Percentiles rank a stretch among this genome's conserved stretches.
Conservation (phyloP, 2,113 vertebrate species). For the Neotragus moschatus region DNA sequence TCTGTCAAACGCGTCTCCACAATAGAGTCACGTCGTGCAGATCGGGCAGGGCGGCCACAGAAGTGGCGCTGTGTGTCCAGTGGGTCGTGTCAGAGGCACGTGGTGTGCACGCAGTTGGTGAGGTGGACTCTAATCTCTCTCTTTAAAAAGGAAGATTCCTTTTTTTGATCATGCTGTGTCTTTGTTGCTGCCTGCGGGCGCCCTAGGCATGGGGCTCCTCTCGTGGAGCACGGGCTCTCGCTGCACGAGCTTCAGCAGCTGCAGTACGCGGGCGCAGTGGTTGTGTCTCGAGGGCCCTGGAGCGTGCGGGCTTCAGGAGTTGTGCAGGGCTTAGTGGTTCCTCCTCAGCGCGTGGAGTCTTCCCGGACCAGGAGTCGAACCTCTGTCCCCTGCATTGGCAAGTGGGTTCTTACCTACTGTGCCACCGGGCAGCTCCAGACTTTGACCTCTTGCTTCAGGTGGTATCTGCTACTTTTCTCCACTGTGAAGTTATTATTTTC, state of each 20-base stretch:
- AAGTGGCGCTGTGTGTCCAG: neutral
- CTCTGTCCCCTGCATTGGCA: neutral
- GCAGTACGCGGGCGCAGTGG: neutral
- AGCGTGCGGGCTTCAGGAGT: fast-evolving
- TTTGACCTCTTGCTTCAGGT: neutral
- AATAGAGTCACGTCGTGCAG: neutral
- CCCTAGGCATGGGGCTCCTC: fast-evolving
- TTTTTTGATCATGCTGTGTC: fast-evolving
- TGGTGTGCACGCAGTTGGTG: neutral
- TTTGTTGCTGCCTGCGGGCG: neutral
- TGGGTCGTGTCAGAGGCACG: neutral
- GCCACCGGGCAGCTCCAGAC: neutral
- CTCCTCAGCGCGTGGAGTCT: neutral
- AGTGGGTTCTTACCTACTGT: neutral
- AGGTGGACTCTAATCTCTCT: neutral
- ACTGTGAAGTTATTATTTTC: neutral
- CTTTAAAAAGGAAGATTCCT: neutral
- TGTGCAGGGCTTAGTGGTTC: neutral
- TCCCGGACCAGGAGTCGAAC: neutral
- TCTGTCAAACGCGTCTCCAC: neutral
- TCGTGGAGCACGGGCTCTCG: fast-evolving
- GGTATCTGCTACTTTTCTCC: neutral
- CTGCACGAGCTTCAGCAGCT: fast-evolving
- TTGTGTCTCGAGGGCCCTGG: neutral
- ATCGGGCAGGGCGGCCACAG: neutral